Evolutionary conservation across 2,888 invertebrate species (phyloP), one percentile per base, ranked within the genome.

Genomic region (Drosophila silvestris): DNA sequence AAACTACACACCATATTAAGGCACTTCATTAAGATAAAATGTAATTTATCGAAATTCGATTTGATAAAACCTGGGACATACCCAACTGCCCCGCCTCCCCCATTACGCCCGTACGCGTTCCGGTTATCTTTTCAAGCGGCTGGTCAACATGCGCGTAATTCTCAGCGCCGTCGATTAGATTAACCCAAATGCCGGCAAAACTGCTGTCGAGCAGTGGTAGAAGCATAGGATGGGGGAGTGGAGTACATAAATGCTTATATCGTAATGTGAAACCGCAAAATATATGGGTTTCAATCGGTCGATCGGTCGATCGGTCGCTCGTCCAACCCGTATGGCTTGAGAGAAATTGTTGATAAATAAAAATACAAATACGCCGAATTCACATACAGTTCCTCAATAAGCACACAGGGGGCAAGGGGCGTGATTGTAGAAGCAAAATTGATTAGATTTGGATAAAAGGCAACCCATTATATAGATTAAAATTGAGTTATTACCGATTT

Each of bases 391-490:
- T 32, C 2, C 33, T n/a, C 30, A 30, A 33, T 26, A 33, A 2
- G 44, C 37, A 28, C 3, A 9, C 6, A 16, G 7, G 28, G 19
- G 26, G n/a, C 28, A 14, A 37, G 16, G 32, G 41, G 35, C 33
- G 32, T 28, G 28, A 5, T 12, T 52, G 62, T 16, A 62, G 66
- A 54, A 58, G 53, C 57, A 41, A 37, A 75, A 84, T 78, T 83
- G 91, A 89, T 89, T 90, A 91, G 91, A 89, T 89, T 90, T 89
- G 91, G 89, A 91, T 89, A 91, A 83, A 91, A 91, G 90, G 74
- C 90, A 82, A 81, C 77, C 71, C 77, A 73, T 81, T 81, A 82
- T 88, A 90, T 90, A 87, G 91, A 91, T 91, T 91, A 91, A 73
- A 86, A 61, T 59, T 68, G 71, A 64, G 69, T 75, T 77, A 77